Base-by-base conservation (phyloP, 2,888 invertebrate genomes). In the Quadroppia sp. region DNA sequence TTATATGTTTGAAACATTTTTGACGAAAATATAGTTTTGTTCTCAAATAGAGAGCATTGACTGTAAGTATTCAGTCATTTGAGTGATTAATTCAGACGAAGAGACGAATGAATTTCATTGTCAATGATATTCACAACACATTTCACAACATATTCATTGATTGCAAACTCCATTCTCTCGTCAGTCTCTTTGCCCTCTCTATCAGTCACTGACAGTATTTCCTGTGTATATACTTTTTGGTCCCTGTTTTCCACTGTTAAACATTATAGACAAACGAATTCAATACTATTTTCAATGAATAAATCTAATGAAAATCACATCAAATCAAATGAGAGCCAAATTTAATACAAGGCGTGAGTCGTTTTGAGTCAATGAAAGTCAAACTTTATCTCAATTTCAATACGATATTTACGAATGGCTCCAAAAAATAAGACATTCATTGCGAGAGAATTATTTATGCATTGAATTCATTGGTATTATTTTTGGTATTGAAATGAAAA, bases 141-240 rank as follows among this genome's bases (percentile, higher is more conserved):
- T 36, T 36, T 36, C 36, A 36, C n/a, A n/a, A n/a, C n/a, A n/a
- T n/a, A n/a, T 36, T 36, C 9, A 36, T 36, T 36, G 36, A 36
- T 36, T 36, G 9, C 36, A 36, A 36, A 9, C 45, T 45, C 45
- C 36, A 36, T 36, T 45, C 6, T 36, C 36, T 36, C 36, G n/a
- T 36, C 45, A 45, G 11, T 45, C 11, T 15, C 20, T 50, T 23
- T 50, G 50, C 15, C 11, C 50, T 2, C 50, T 20, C 50, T n/a
- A 50, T 50, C 50, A 50, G 23, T 30, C 17, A 59, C 17, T 59
- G 59, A 59, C 59, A 59, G 28, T 59, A 59, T 59, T 59, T 59
- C 59, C 59, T 59, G 59, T 59, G n/a, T n/a, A n/a, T n/a, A n/a
- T n/a, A n/a, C n/a, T n/a, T n/a, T 59, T 30, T 59, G 23, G 45